A percentile compares a stretch with the other conserved stretches of the same genome.
Conservation (phyloP, 2,113 vertebrate genomes). For the Ageneiosus marmoratus region DNA sequence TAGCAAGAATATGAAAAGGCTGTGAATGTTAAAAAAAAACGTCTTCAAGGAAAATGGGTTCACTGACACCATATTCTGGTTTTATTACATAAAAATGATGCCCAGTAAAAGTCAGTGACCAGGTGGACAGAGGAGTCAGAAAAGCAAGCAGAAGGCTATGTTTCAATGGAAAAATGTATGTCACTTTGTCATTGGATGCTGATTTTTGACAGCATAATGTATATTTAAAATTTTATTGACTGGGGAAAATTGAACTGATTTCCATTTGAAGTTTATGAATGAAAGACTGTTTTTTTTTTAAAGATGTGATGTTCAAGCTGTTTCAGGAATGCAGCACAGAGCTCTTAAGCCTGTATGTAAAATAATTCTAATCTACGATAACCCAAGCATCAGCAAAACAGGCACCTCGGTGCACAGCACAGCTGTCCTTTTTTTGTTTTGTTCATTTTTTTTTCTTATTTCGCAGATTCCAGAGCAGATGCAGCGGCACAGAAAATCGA, state of each 20-base stretch:
- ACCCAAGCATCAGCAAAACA: slow-evolving; percentile 1
- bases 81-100: background rate
- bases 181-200: background rate
- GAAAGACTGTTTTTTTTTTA: background rate
- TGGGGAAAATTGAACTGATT: background rate
- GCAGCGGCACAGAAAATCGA: slow-evolving; percentile 90
- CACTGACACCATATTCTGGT: background rate
- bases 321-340: background rate
- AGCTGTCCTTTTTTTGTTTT: slow-evolving; percentile 54
- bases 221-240: background rate
- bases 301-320: background rate
- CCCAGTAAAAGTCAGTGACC: background rate
- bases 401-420: background rate
- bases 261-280: background rate
- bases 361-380: slow-evolving; percentile 19
- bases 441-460: slow-evolving; percentile 43
- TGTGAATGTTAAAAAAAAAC: background rate
- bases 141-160: background rate
- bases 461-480: slow-evolving; percentile 91
- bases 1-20: background rate
- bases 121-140: background rate
- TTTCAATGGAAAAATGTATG: background rate
- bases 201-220: background rate
- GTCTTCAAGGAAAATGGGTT: background rate
- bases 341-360: background rate